Evolutionary conservation across 2,113 vertebrate species (phyloP), one percentile per base, ranked within the genome.

Genomic region (Limnothrissa miodon): DNA sequence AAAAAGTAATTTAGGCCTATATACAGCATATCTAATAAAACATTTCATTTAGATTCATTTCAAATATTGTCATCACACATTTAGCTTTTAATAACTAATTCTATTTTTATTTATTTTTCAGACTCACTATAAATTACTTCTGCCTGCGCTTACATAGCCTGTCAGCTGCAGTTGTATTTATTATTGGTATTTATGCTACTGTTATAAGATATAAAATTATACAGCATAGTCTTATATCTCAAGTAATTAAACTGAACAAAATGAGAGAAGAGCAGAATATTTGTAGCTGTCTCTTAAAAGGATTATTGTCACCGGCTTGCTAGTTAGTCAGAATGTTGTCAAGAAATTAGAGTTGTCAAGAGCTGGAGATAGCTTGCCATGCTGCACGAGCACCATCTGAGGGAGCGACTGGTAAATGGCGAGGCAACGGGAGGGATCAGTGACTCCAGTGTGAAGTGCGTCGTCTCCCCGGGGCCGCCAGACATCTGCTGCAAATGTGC

Each of bases 401-500:
- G 59, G 59, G 59, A 62, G 56, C n/a, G 56, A 7, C 29, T 25
- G 56, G 56, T 62, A 62, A 6, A 25, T 70, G 25, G 25, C 25
- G 11, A 70, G 33, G 10, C 66, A 74, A 15, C 66, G 25, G 66
- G 66, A 74, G 66, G 66, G 66, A 74, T 74, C 66, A 74, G 33
- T 74, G 66, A 33, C 29, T 74, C 11, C 10, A 36, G 66, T 74
- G 66, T 66, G 59, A 74, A 74, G 66, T 74, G 66, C 15, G 66
- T 39, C 59, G 66, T 74, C 33, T 74, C 25, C 66, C 66, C 33
- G 4, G 29, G 29, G 66, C 66, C 15, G 9, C 0, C 0, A 36
- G 66, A 74, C 66, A 74, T 74, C 66, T 74, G 66, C 66, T 74
- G 29, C 66, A 74, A 29, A 74, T 74, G 66, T 74, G 66, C 29